Evolutionary conservation across 2,888 invertebrate species (phyloP).

Genomic region (Lysandra bellargus): DNA sequence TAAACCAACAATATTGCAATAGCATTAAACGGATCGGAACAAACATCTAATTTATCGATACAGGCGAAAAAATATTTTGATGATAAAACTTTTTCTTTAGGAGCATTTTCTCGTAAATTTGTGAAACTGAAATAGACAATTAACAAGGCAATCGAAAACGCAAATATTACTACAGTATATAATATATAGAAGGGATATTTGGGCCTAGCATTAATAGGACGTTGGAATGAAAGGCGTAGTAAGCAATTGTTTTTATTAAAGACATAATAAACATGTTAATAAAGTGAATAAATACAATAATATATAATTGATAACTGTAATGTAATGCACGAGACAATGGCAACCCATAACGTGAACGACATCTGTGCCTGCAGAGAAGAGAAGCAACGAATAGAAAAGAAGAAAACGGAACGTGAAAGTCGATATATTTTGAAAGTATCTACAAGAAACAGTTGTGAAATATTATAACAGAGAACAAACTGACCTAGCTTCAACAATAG

Average conservation of each 20-base stretch:
- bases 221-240: conserved; percentile 47
- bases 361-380: conserved; percentile 36
- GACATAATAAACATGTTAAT: conserved; percentile 80
- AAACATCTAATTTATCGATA: not conserved
- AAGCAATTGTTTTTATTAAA: conserved; percentile 79
- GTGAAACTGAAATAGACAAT: too few species aligned
- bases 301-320: conserved; percentile 63
- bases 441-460: not conserved
- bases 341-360: conserved; percentile 56
- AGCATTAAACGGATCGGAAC: conserved; percentile 13
- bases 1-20: too few species aligned
- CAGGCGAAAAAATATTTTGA: too few species aligned
- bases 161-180: too few species aligned
- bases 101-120: too few species aligned
- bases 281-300: conserved; percentile 78
- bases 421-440: not conserved
- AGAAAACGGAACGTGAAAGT: not conserved
- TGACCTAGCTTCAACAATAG: too few species aligned
- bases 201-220: not conserved
- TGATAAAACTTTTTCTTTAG: too few species aligned
- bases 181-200: too few species aligned
- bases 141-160: too few species aligned
- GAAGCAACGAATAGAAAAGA: not conserved
- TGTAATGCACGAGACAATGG: conserved; percentile 61
- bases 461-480: not conserved